Evolutionary conservation across 2,888 invertebrate species (phyloP).

Genomic region (Escarpia spicata): DNA sequence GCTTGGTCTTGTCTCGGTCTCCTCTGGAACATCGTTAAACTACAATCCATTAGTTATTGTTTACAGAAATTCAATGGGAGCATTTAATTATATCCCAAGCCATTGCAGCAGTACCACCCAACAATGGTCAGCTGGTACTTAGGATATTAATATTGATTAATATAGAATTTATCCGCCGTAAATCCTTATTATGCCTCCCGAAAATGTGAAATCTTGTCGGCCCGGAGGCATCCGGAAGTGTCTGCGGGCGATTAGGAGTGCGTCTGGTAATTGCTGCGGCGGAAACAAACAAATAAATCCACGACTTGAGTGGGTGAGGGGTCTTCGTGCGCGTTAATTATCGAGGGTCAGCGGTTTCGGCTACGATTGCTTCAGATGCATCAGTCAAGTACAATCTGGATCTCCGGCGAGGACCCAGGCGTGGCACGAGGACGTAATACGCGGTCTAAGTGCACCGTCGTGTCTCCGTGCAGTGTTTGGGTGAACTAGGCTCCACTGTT

Average conservation of each 20-base stretch:
- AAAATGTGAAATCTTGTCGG: background rate
- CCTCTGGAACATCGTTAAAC: no score
- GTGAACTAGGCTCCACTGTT: no score
- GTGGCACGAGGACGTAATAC: background rate
- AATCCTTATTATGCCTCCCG: background rate
- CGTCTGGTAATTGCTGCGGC: background rate
- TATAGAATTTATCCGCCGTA: background rate
- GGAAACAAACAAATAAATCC: background rate
- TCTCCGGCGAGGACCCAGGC: background rate
- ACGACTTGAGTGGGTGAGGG: background rate
- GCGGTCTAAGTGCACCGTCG: background rate
- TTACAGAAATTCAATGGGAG: background rate
- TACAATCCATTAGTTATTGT: no score
- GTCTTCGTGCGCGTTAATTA: background rate
- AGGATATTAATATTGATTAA: background rate
- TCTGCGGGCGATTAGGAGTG: background rate
- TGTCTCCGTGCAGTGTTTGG: no score
- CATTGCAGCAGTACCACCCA: background rate
- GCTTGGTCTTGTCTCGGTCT: no score
- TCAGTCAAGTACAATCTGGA: background rate
- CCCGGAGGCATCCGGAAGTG: background rate
- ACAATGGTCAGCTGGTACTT: background rate
- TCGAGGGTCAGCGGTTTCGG: background rate
- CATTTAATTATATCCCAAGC: background rate
- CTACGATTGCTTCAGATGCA: background rate